phyloP scores from a whole-genome alignment of 2,797 vertebrate genomes.

The Acomys russatus region DNA sequence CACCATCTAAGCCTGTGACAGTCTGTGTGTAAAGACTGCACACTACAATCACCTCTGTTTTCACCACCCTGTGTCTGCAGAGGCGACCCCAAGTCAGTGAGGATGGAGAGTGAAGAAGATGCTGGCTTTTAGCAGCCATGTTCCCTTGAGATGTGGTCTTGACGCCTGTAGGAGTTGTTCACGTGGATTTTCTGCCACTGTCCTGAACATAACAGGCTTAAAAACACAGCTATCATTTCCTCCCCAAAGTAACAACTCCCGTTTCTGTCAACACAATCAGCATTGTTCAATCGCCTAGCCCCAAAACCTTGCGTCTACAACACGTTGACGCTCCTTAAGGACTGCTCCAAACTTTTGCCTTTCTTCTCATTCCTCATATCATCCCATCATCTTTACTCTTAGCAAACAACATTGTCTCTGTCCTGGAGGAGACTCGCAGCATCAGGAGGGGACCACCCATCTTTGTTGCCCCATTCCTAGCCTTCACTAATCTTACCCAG shows the following conservation, averaged over 20 bases:
- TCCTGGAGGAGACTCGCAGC: neutral
- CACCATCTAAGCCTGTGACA: neutral
- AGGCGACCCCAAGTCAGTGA: neutral
- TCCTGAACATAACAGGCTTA: neutral
- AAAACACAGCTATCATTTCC: neutral
- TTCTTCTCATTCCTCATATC: neutral
- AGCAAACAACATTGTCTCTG: neutral
- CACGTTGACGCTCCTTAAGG: neutral
- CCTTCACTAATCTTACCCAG: neutral
- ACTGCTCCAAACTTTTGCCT: neutral
- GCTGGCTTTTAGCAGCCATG: neutral
- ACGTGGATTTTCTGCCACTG: conserved; percentile 21
- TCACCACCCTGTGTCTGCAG: neutral
- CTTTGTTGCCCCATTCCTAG: neutral
- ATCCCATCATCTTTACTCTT: neutral
- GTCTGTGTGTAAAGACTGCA: neutral
- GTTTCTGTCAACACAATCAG: neutral
- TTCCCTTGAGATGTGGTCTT: neutral
- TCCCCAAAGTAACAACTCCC: neutral
- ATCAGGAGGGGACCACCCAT: neutral
- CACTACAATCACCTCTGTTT: neutral
- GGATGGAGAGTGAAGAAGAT: neutral
- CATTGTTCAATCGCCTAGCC: neutral
- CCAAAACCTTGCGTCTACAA: neutral
- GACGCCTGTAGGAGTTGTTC: neutral